Evolutionary conservation across 2,797 vertebrate species (phyloP), one percentile per base, ranked within the genome.

Genomic region (Morus bassanus): DNA sequence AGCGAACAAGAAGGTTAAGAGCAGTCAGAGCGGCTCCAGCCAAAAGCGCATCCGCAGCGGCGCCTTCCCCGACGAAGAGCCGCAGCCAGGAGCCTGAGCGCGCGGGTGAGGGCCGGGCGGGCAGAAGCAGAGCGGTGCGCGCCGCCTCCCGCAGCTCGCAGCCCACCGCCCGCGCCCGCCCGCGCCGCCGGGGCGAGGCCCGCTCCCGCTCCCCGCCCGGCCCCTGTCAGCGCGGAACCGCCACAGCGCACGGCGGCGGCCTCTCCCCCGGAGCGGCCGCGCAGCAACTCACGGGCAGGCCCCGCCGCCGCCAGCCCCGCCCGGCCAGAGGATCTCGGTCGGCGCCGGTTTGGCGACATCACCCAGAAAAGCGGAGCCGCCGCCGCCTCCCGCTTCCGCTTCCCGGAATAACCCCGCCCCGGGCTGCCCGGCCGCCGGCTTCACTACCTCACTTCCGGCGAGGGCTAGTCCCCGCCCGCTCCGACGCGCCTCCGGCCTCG

Each of bases 11-110:
- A 31, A 53, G 8, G 6, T 2, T 24, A 13, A 13, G 27, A 7
- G 28, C 2, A 2, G 57, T 2, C 2, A 13, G 28, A 30, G 13
- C 0, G 17, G 16, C 56, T 33, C 17, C 83, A 24, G 13, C 4
- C 41, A 4, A 45, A 4, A 67, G 21, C 27, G 28, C 43, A 3
- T 12, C 11, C 1, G 1, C 9, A 21, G 0, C 8, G 0, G 28
- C 4, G 5, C 0, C 51, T 18, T 11, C 15, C 7, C 19, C 4
- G 33, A 8, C 0, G 31, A 37, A 3, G 2, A 33, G n/a, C 31
- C 54, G 2, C 25, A 12, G 2, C 1, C 3, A 14, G 18, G 18
- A 18, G 3, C 45, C 18, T 1, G n/a, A 5, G 23, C 0, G 3
- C 0, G 22, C 25, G 7, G 9, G 8, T 6, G 1, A 5, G 54